Evolutionary conservation across 1,140 invertebrate genomes (phyloP), one percentile per base, ranked within the genome.

Genomic region (Stratiolaelaps scimitus): DNA sequence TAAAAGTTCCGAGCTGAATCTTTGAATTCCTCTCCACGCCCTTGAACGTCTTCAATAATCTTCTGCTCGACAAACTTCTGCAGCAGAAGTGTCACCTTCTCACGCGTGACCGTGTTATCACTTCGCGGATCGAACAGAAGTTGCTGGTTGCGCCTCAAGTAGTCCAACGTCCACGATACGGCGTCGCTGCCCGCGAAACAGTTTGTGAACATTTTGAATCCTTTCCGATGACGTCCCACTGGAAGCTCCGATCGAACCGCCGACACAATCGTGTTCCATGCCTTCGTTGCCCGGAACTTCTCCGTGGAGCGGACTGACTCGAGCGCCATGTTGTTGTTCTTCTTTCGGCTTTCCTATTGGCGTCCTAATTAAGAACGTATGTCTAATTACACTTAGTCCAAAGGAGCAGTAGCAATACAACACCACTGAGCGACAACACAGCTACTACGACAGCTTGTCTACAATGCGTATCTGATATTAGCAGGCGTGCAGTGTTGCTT

Each of bases 61-160:
- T 60, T 60, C 23, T 60, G 53, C 23, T 60, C 53, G 17, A 60
- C 20, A 34, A 60, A 60, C 53, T 60, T 60, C 23, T 60, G 53
- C 53, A 60, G 17, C 15, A 60, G 23, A 26, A 60, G 53, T 15
- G 34, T 23, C 13, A 60, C 53, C 26, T 60, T 60, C 53, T 60
- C 17, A 15, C 53, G n/a, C 1, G 53, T 60, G 53, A 60, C 23
- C 20, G n/a, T 26, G 15, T 34, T 23, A 23, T 60, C 34, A 4
- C 15, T 15, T 10, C 4, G 5, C 10, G 34, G 5, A 4, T 10
- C 34, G 34, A 40, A 40, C 15, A 60, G 53, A 23, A 60, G 15
- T 5, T 60, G 15, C 15, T 23, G 23, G 34, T 60, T 60, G 15
- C 26, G 15, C 23, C 26, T 60, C 15, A 60, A 23, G 53, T 20